Base-by-base conservation (phyloP, 2,797 vertebrate species). In the Melanotaenia maccullochi region DNA sequence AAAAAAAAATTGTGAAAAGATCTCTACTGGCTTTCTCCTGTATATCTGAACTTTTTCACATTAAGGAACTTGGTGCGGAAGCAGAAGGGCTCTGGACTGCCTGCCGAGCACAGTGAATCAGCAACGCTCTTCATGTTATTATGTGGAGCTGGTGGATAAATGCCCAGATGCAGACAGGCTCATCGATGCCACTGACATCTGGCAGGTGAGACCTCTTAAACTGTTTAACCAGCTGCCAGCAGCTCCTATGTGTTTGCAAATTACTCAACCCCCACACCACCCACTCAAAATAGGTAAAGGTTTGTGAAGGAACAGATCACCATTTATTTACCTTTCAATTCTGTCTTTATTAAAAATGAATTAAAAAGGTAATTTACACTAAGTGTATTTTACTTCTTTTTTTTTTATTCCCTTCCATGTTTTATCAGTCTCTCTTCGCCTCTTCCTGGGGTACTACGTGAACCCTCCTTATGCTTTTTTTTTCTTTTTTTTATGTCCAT, bases 111-210 rank as follows among this genome's bases (percentile, higher is more conserved):
- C 24, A n/a, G 57, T 66, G 56, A 60, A 33, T 60, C 33, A 25
- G 49, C 65, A 60, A 65, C 35, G 64, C 55, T 66, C 42, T 60
- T 38, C 51, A 57, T 73, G 33, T 70, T 73, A 68, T 32, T 32
- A 5, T 66, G 65, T 47, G 61, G 44, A 78, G 68, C 60, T 75
- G 70, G 71, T 78, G 72, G 70, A 76, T 65, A 78, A 71, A 76
- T 49, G 72, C 77, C 61, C 71, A 78, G 60, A 79, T 68, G 60
- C 68, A 75, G 44, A 75, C 44, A 51, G 56, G 52, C 60, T 64
- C 59, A 75, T 55, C 9, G 28, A 63, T 69, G 60, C 35, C 63
- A 56, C 56, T 66, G 78, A 87, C 83, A 85, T 83, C 69, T 83
- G 75, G 73, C 55, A 47, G 65, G 60, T 35, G 42, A 76, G 70